phyloP scores from a whole-genome alignment of 1,140 invertebrate genomes.

The Drosophila sp. region DNA sequence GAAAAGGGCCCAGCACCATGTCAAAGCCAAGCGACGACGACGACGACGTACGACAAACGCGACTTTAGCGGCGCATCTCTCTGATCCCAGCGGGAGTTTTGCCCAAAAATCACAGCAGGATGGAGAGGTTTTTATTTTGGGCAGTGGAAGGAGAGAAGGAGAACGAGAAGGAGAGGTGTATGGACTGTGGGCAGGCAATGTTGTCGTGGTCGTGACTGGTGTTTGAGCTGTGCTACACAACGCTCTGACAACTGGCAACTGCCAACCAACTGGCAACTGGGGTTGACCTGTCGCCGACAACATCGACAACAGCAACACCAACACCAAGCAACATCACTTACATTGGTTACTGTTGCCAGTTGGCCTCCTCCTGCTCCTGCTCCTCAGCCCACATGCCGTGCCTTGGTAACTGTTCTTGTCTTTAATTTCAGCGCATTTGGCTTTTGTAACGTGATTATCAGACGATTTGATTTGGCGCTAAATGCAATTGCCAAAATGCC shows the following conservation, averaged over 20 bases:
- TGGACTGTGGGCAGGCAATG: neutral
- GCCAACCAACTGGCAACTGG: slow-evolving; percentile 23
- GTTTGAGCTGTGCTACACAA: slow-evolving; percentile 42
- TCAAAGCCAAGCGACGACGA: slow-evolving; percentile 37
- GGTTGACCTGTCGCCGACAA: slow-evolving; percentile 51
- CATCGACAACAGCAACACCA: slow-evolving; percentile 36
- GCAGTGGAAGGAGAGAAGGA: neutral
- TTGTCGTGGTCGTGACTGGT: slow-evolving; percentile 46
- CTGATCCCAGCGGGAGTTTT: slow-evolving; percentile 78
- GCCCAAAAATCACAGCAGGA: slow-evolving; percentile 76
- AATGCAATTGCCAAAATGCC: slow-evolving; percentile 81
- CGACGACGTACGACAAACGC: slow-evolving; percentile 17
- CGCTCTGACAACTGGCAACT: slow-evolving; percentile 3
- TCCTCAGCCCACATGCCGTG: slow-evolving; percentile 55
- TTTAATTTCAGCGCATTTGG: slow-evolving; percentile 79
- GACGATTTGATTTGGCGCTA: slow-evolving; percentile 83
- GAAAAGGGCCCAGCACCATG: slow-evolving; percentile 3
- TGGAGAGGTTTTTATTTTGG: slow-evolving; percentile 6
- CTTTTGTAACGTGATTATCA: slow-evolving; percentile 83
- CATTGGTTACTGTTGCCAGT: slow-evolving; percentile 32
- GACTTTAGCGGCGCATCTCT: slow-evolving; percentile 65
- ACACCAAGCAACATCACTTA: neutral
- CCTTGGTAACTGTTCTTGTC: slow-evolving; percentile 46
- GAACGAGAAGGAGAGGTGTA: neutral
- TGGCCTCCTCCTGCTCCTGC: neutral